phyloP scores from a whole-genome alignment of 2,888 invertebrate species.

The Rhagonycha fulva region DNA sequence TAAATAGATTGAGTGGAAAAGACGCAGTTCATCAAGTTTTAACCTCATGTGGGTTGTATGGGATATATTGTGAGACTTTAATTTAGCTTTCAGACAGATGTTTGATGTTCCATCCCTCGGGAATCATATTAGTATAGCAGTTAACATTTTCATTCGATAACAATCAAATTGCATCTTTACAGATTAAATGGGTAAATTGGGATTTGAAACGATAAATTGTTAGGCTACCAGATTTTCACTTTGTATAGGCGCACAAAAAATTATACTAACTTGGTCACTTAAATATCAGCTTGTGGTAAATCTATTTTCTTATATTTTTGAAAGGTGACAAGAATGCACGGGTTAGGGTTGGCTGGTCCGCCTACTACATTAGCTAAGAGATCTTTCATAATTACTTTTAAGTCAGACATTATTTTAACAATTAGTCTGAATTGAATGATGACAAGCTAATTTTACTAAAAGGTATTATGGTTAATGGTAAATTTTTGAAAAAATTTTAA shows the following conservation, averaged over 20 bases:
- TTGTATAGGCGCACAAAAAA: not conserved
- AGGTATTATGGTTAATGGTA: not conserved
- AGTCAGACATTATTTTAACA: not conserved
- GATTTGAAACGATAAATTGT: not conserved
- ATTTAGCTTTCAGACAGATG: conserved; percentile 25
- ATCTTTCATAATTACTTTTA: not conserved
- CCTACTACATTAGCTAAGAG: conserved; percentile 35
- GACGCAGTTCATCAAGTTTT: conserved; percentile 12
- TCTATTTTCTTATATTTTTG: not conserved
- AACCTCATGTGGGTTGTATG: conserved; percentile 28
- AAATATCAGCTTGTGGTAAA: not conserved
- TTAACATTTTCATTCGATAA: conserved; percentile 25
- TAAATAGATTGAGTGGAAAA: not conserved
- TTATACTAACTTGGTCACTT: not conserved
- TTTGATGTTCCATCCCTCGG: conserved; percentile 24
- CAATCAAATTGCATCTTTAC: conserved; percentile 13
- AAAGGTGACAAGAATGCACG: conserved; percentile 35
- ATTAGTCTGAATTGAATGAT: not conserved
- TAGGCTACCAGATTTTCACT: not conserved
- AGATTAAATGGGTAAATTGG: not conserved
- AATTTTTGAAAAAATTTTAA: not conserved
- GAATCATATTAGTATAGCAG: conserved; percentile 18
- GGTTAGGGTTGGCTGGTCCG: conserved; percentile 31
- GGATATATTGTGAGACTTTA: conserved; percentile 20
- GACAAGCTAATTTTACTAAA: not conserved